Percentiles rank a stretch among this genome's conserved stretches.
phyloP scores from a whole-genome alignment of 2,888 invertebrate genomes.

The Pharmacophagus antenor region DNA sequence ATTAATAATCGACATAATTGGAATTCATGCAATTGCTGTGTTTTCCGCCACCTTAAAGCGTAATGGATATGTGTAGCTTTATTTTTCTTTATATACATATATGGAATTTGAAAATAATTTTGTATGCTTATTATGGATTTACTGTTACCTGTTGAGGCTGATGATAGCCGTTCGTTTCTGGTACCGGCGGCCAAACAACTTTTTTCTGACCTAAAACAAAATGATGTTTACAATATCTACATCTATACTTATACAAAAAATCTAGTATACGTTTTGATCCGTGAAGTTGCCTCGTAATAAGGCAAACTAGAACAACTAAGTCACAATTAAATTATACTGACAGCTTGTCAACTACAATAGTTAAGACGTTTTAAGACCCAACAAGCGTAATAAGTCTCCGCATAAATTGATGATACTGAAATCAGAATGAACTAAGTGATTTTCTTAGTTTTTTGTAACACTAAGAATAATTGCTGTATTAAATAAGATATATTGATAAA shows the following conservation, averaged over 20 bases:
- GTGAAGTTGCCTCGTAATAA: too few species aligned
- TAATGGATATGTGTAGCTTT: slow-evolving; percentile 61
- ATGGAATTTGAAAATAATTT: slow-evolving; percentile 31
- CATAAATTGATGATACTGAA: not conserved
- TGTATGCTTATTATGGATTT: slow-evolving; percentile 1
- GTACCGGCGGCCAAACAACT: slow-evolving; percentile 93
- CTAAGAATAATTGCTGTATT: too few species aligned
- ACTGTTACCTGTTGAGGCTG: slow-evolving; percentile 82
- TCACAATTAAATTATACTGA: too few species aligned
- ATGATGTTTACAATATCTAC: too few species aligned
- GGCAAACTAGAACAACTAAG: too few species aligned
- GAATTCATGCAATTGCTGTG: slow-evolving; percentile 53
- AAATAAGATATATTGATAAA: too few species aligned
- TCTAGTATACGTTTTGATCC: too few species aligned
- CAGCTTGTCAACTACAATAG: too few species aligned
- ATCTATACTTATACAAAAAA: too few species aligned
- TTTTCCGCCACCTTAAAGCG: slow-evolving; percentile 53
- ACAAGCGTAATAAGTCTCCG: not conserved
- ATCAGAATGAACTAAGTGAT: too few species aligned
- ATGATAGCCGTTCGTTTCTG: slow-evolving; percentile 83
- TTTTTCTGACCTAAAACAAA: slow-evolving; percentile 87
- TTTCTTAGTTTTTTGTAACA: too few species aligned
- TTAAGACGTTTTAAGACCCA: not conserved
- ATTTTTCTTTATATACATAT: slow-evolving; percentile 41
- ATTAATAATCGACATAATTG: slow-evolving; percentile 29